Percentiles rank a stretch among this genome's conserved stretches.
These are phyloP conservation scores for Linepithema humile DNA, from an alignment of 1,140 invertebrate genomes.

Conservation along the genomic window DNA sequence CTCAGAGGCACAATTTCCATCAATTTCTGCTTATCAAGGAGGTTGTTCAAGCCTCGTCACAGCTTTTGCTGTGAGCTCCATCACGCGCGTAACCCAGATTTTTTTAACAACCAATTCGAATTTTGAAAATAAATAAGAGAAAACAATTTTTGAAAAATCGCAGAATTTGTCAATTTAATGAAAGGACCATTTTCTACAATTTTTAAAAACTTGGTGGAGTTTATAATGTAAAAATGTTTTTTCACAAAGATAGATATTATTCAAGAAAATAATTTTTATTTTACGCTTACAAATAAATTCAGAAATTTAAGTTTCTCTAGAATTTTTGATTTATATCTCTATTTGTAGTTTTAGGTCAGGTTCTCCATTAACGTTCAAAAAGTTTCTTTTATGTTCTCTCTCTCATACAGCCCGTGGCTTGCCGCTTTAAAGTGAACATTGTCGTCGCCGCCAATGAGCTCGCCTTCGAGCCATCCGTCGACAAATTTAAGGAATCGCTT, in stretches of 20 bases:
- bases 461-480: conserved; percentile 91
- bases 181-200: no score
- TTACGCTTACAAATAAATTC: no score
- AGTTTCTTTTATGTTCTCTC: not conserved
- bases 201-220: no score
- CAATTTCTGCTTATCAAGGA: conserved; percentile 18
- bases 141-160: no score
- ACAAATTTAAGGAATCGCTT: conserved; percentile 89
- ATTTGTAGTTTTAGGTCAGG: no score
- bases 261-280: no score
- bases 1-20: conserved; percentile 6
- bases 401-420: conserved; percentile 86
- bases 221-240: no score
- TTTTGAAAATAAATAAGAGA: not conserved
- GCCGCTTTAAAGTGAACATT: conserved; percentile 90
- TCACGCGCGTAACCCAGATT: not conserved
- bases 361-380: no score
- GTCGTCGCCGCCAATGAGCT: conserved; percentile 89
- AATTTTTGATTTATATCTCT: no score
- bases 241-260: no score
- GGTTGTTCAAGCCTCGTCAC: not conserved
- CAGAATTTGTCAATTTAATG: no score
- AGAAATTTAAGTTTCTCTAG: no score
- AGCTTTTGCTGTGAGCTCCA: not conserved
- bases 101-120: not conserved